Base-by-base conservation (phyloP, 1,140 invertebrate species). In the Babylonia areolata region DNA sequence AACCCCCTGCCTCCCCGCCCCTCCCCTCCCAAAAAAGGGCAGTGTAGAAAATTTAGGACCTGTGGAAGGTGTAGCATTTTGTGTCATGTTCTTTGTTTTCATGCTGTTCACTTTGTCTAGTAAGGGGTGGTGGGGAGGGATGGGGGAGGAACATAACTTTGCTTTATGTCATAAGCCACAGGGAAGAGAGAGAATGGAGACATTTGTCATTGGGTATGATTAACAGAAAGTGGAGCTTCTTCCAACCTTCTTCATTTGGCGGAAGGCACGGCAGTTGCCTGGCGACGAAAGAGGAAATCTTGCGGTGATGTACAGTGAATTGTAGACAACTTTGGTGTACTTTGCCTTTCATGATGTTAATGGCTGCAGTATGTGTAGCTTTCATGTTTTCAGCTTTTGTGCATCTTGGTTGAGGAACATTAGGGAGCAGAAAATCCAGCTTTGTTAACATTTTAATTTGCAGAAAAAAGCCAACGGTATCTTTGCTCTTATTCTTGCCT, bases 141-240 rank as follows among this genome's bases (percentile, higher is more conserved):
- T 64, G 64, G 64, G 28, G 37, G 31, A n/a, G 69, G 37, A 75
- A 37, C 37, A 84, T 84, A 84, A 84, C 82, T 46, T 84, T 35
- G 33, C n/a, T 84, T 84, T 84, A 64, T 84, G 69, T 84, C 64
- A 46, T 75, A 75, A 84, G n/a, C 82, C 71, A 64, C 82, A 71
- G 40, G 75, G 75, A 40, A 77, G 75, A 77, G 75, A 77, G 37
- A 77, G 75, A 40, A 46, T 84, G 64, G 82, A 84, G 82, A 69
- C 33, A 73, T 31, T n/a, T 84, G 33, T 84, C 64, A n/a, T 39
- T 84, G 54, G 58, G 64, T 73, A 69, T 73, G 64, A 73, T 84
- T 69, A 73, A 73, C 75, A 77, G 75, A 77, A 40, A 77, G 35
- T 20, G 75, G 75, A 77, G 75, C 75, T 17, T 20, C 75, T 39